Evolutionary conservation across 1,140 invertebrate species (phyloP), one percentile per base, ranked within the genome.

Genomic region (Melanaphis sacchari): DNA sequence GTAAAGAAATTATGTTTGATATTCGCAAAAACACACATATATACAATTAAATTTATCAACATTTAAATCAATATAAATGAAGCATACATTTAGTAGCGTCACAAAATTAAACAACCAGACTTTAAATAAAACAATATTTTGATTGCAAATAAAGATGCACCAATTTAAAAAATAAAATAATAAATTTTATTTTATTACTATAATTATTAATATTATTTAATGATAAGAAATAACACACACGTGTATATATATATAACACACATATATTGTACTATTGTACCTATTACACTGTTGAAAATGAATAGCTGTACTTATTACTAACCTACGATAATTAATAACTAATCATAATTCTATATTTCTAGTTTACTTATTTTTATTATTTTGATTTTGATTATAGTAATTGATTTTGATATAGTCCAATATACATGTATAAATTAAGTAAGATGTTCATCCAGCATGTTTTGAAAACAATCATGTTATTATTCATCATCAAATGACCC

Each of bases 381-480:
- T 66, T 66, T 31, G 31, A 26, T 15, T 31, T 66, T 31, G 59
- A 66, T 66, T 66, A 66, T 66, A 66, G 59, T 66, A 66, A 31
- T 66, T 66, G 59, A 66, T 66, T 66, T 66, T 66, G 59, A 66
- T 66, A 66, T 59, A 59, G 54, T 66, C 59, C 26, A 31, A 66
- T 66, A 66, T 66, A 31, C 59, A 66, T n/a, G 22, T 11, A 84
- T 11, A 84, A 84, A 84, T 40, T 38, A 84, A 84, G 36, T 84
- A 24, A 84, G 21, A 84, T 84, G 22, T 84, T 40, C 36, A 84
- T 24, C 81, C 40, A 84, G 38, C 81, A 24, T 84, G 22, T 84
- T 82, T 84, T 38, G 21, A 41, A 84, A 84, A 84, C 81, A 24
- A 84, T 84, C 81, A 41, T 84, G 81, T 24, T 40, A 84, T 84